Base-by-base conservation (phyloP, 1,140 invertebrate genomes). In the Pogonomyrmex barbatus region DNA sequence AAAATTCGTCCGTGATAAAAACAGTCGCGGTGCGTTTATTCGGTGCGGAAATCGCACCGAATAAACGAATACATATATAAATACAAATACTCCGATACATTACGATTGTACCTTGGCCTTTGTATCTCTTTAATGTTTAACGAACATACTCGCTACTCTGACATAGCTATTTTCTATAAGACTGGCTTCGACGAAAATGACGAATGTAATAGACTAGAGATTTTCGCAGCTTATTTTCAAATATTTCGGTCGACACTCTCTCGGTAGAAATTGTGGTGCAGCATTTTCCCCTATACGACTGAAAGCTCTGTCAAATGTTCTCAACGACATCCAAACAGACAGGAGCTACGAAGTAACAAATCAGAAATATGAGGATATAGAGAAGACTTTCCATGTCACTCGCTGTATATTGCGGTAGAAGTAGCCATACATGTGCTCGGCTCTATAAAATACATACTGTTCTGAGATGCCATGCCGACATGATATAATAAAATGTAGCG, bases 331-430 rank as follows among this genome's bases (percentile, higher is more conserved):
- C 45, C 47, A 77, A 75, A 83, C 24, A 76, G 68, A 58, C 42
- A 60, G 45, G 39, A 76, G 14, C 52, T 33, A 83, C 5, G 30
- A 60, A 76, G 70, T 70, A 56, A 81, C 36, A 81, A 81, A 81
- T 81, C 63, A 81, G 36, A 81, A 81, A 56, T 70, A 70, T 14
- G 36, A 45, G 50, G 36, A 36, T 54, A 42, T 39, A 45, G 36
- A 45, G 33, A 79, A 68, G 33, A 67, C 47, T 68, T 54, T 79
- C n/a, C n/a, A 17, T 54, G 77, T 68, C 47, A 79, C 47, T 68
- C 45, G n/a, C n/a, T 60, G 54, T 62, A 60, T 50, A n/a, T n/a
- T 58, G 24, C n/a, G 24, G 10, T 30, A 50, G 12, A 12, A 62
- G 60, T 78, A 78, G 58, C 58, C 30, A 36, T 67, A 33, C 17